phyloP scores from a whole-genome alignment of 2,888 invertebrate species.

The Agrilus cyanescens region DNA sequence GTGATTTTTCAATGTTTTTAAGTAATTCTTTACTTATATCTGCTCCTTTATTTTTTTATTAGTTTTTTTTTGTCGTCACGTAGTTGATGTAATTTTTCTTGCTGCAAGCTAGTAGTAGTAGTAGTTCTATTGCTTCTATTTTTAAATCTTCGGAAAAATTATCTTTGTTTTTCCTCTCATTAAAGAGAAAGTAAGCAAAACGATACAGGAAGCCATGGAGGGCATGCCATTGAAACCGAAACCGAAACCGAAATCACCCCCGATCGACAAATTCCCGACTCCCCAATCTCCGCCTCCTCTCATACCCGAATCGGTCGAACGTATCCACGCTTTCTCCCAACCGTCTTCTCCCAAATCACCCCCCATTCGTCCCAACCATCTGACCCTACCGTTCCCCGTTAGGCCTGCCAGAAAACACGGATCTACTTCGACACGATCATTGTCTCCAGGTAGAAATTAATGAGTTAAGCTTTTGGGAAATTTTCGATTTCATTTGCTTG shows the following conservation, averaged over 20 bases:
- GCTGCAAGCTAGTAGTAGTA: too few species aligned
- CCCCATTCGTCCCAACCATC: constrained; percentile 28
- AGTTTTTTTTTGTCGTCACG: too few species aligned
- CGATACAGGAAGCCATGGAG: too few species aligned
- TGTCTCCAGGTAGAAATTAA: constrained; percentile 24
- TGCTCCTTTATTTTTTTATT: background rate
- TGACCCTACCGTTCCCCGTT: constrained; percentile 31
- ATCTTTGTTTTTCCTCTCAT: too few species aligned
- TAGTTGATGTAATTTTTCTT: background rate
- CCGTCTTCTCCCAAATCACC: constrained; percentile 16
- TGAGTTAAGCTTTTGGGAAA: background rate
- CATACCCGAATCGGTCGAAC: constrained; percentile 38
- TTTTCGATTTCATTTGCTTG: too few species aligned
- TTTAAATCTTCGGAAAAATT: too few species aligned
- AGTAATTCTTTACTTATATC: background rate
- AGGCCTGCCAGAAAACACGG: constrained; percentile 29
- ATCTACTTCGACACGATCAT: constrained; percentile 19
- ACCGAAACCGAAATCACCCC: too few species aligned
- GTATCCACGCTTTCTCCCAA: constrained; percentile 38
- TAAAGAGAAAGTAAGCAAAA: too few species aligned
- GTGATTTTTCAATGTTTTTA: background rate
- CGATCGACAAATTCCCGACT: too few species aligned
- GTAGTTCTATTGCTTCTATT: too few species aligned
- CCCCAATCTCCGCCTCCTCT: constrained; percentile 30
- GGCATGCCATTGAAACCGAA: too few species aligned